Evolutionary conservation across 2,888 invertebrate genomes (phyloP).

Genomic region (Melinopterus prodromus): DNA sequence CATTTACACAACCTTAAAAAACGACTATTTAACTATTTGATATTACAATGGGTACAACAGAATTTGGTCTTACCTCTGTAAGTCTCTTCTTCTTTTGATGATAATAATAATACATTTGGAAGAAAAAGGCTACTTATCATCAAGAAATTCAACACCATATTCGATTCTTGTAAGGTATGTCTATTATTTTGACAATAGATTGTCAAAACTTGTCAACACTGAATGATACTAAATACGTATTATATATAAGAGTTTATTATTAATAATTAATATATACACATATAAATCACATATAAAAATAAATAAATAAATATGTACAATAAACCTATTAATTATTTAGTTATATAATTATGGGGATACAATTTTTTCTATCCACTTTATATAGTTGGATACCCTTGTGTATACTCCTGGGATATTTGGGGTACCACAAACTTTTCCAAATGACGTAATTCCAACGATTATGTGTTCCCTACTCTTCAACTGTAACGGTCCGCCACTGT

Average conservation of each 20-base stretch:
- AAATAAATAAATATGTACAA: background rate
- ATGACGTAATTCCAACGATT: conserved; percentile 13
- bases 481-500: conserved; percentile 25
- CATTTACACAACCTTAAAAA: background rate
- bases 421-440: conserved; percentile 13
- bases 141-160: no score
- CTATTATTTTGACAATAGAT: conserved; percentile 15
- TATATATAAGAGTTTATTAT: background rate
- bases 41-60: background rate
- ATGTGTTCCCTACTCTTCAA: background rate
- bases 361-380: conserved; percentile 22
- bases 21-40: background rate
- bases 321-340: background rate
- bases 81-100: background rate
- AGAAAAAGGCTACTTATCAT: no score
- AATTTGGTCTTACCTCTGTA: background rate
- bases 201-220: background rate
- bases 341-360: background rate
- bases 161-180: background rate
- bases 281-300: background rate
- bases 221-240: background rate
- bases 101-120: no score
- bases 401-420: conserved; percentile 15
- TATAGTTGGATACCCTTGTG: conserved; percentile 19
- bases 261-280: no score